These are phyloP conservation scores for Sarcophaga variegata DNA, from an alignment of 2,888 invertebrate genomes.

Conservation along the genomic window DNA sequence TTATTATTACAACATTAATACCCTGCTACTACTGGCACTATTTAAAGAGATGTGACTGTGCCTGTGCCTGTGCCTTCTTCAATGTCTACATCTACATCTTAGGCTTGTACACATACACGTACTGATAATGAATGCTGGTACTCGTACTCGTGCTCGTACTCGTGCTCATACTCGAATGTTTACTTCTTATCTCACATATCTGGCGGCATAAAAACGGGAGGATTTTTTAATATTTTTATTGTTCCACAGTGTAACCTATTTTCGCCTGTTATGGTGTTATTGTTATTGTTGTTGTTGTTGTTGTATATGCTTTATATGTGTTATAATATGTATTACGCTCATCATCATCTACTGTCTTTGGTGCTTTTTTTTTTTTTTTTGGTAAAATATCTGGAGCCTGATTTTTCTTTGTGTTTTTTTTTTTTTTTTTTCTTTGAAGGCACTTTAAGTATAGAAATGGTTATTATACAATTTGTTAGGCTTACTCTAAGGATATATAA, in stretches of 20 bases:
- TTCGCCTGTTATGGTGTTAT: not conserved
- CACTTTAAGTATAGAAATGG: not conserved
- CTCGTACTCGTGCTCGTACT: too few species aligned
- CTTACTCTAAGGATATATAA: not conserved
- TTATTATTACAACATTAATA: not conserved
- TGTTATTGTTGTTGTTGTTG: not conserved
- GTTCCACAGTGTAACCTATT: constrained; percentile 31
- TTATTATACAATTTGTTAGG: constrained; percentile 7
- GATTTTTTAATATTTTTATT: constrained; percentile 40
- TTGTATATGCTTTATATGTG: constrained; percentile 3
- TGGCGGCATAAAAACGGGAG: constrained; percentile 31
- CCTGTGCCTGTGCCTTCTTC: not conserved
- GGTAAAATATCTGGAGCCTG: not conserved
- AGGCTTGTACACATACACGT: too few species aligned
- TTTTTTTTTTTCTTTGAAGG: not conserved
- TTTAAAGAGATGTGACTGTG: not conserved
- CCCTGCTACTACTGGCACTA: not conserved
- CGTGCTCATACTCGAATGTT: too few species aligned
- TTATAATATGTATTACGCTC: not conserved
- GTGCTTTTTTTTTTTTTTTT: not conserved
- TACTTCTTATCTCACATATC: constrained; percentile 26
- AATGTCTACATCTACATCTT: not conserved
- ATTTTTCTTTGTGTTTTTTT: not conserved
- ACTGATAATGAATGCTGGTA: too few species aligned
- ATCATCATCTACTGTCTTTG: not conserved